phyloP scores from a whole-genome alignment of 2,888 invertebrate genomes.

The Notodonta dromedarius region DNA sequence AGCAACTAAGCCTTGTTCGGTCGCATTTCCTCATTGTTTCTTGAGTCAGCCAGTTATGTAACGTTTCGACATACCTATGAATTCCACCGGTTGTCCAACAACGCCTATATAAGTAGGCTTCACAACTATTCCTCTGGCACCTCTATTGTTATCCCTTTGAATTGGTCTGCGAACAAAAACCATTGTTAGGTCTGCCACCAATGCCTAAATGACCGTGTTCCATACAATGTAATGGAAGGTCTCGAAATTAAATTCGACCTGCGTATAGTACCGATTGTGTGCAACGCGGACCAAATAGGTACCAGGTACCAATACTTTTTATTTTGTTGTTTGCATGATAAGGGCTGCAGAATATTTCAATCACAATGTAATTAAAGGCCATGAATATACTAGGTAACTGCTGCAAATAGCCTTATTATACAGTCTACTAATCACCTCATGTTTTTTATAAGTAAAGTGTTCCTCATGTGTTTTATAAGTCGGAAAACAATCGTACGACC shows the following conservation, averaged over 20 bases:
- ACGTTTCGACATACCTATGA: conserved; percentile 89
- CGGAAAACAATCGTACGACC: too few relatives aligned
- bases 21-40: conserved; percentile 4
- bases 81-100: conserved; percentile 96
- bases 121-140: conserved; percentile 94
- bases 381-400: too few relatives aligned
- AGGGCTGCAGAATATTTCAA: too few relatives aligned
- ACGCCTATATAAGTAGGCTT: conserved; percentile 89
- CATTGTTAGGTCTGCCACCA: conserved; percentile 21
- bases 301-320: too few relatives aligned
- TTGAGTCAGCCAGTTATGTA: conserved; percentile 1
- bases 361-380: too few relatives aligned
- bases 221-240: conserved; percentile 2
- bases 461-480: too few relatives aligned
- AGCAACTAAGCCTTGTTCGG: background rate
- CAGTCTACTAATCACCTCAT: too few relatives aligned
- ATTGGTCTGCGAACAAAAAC: conserved; percentile 71
- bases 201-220: conserved; percentile 5
- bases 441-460: too few relatives aligned
- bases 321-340: too few relatives aligned
- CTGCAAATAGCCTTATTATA: too few relatives aligned
- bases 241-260: background rate
- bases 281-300: background rate
- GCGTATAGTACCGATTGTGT: background rate
- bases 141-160: conserved; percentile 87